Conservation (phyloP, 2,888 invertebrate genomes). For the Cabera pusaria region DNA sequence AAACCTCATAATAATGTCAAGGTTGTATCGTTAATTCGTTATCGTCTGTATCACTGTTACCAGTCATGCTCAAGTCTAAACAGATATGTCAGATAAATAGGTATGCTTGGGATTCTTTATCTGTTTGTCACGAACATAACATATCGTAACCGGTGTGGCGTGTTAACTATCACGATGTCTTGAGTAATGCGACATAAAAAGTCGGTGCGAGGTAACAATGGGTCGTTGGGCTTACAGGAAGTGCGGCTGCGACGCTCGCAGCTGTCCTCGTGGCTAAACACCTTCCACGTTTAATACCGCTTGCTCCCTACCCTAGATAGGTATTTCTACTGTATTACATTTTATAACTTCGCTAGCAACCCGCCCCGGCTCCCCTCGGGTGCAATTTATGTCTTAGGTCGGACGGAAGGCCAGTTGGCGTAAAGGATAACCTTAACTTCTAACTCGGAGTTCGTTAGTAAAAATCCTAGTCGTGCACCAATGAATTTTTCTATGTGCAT, state of each 20-base stretch:
- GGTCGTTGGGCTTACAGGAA: constrained; percentile 69
- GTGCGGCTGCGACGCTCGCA: constrained; percentile 61
- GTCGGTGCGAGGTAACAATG: constrained; percentile 59
- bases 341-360: too few relatives aligned
- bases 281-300: constrained; percentile 31
- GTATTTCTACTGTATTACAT: too few relatives aligned
- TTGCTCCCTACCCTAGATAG: too few relatives aligned
- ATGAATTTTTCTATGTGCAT: too few relatives aligned
- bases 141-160: constrained; percentile 35
- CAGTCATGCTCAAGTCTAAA: constrained; percentile 15
- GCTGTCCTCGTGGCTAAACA: constrained; percentile 49
- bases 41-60: constrained; percentile 18
- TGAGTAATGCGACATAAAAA: constrained; percentile 62
- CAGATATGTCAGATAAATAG: constrained; percentile 19
- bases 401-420: too few relatives aligned
- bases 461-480: too few relatives aligned
- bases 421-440: too few relatives aligned
- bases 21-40: constrained; percentile 16
- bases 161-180: constrained; percentile 38
- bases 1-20: constrained; percentile 17
- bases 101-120: constrained; percentile 31
- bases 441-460: too few relatives aligned
- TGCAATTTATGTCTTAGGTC: too few relatives aligned
- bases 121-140: constrained; percentile 43
- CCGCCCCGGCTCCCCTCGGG: too few relatives aligned